Percentiles rank a stretch among this genome's conserved stretches.
Evolutionary conservation across 2,797 vertebrate genomes (phyloP).

Genomic region (Austrolebias charrua): DNA sequence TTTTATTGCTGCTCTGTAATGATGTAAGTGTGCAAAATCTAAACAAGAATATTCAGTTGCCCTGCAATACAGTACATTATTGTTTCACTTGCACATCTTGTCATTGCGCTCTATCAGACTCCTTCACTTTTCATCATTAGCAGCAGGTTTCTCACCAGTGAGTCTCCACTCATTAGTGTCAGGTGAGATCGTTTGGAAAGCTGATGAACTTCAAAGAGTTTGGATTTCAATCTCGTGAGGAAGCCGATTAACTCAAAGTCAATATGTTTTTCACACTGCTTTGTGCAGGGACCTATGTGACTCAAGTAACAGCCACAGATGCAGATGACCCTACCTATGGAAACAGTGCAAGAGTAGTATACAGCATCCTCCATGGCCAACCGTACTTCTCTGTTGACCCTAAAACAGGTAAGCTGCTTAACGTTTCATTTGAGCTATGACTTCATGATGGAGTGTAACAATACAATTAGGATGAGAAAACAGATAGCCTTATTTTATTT

Average conservation of each 20-base stretch:
- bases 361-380: conserved; percentile 97
- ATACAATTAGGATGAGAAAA: neutral
- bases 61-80: neutral
- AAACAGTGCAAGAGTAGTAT: conserved; percentile 96
- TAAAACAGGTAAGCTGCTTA: conserved; percentile 87
- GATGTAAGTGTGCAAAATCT: conserved; percentile 33
- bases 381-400: conserved; percentile 99
- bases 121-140: conserved; percentile 16
- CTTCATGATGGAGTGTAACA: neutral
- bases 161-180: conserved; percentile 52
- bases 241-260: conserved; percentile 42
- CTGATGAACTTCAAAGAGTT: conserved; percentile 54
- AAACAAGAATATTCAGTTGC: conserved; percentile 11
- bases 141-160: conserved; percentile 13
- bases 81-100: conserved; percentile 10
- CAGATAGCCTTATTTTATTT: no score
- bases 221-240: conserved; percentile 32
- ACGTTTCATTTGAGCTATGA: neutral
- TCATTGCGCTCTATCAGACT: conserved; percentile 7
- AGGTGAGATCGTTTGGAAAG: conserved; percentile 38
- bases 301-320: conserved; percentile 95
- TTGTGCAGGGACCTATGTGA: conserved; percentile 90
- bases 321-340: conserved; percentile 98
- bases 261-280: conserved; percentile 33
- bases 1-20: conserved; percentile 34